Conservation (phyloP, 2,797 vertebrate species). For the Eptatretus atami region DNA sequence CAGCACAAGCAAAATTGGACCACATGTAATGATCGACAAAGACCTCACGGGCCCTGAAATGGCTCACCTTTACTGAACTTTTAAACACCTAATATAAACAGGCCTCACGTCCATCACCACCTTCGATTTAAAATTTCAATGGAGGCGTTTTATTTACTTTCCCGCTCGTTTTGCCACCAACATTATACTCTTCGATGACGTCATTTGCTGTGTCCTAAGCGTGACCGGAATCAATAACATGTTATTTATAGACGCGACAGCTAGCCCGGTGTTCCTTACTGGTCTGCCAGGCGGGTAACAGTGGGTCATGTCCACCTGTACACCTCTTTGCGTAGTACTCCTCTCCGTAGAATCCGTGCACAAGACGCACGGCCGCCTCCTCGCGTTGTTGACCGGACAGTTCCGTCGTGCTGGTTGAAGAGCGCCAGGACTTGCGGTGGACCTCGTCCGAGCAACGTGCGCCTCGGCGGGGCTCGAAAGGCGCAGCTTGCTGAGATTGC, state of each 20-base stretch:
- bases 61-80: too few relatives aligned
- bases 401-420: conserved; percentile 84
- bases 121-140: too few relatives aligned
- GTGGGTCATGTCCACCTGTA: conserved; percentile 62
- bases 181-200: too few relatives aligned
- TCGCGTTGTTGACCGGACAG: conserved; percentile 79
- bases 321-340: conserved; percentile 89
- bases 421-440: conserved; percentile 70
- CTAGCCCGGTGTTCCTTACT: conserved; percentile 31
- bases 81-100: too few relatives aligned
- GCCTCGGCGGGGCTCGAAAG: conserved; percentile 49
- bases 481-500: conserved; percentile 90
- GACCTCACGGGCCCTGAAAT: too few relatives aligned
- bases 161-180: too few relatives aligned
- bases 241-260: neutral
- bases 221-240: too few relatives aligned
- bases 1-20: too few relatives aligned
- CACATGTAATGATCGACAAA: too few relatives aligned
- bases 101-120: too few relatives aligned
- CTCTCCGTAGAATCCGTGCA: conserved; percentile 59
- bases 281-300: conserved; percentile 26
- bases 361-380: conserved; percentile 52
- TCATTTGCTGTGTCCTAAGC: too few relatives aligned
- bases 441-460: conserved; percentile 58
- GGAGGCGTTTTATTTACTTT: too few relatives aligned